phyloP scores from a whole-genome alignment of 2,797 vertebrate genomes.

The Poeciliopsis turneri region DNA sequence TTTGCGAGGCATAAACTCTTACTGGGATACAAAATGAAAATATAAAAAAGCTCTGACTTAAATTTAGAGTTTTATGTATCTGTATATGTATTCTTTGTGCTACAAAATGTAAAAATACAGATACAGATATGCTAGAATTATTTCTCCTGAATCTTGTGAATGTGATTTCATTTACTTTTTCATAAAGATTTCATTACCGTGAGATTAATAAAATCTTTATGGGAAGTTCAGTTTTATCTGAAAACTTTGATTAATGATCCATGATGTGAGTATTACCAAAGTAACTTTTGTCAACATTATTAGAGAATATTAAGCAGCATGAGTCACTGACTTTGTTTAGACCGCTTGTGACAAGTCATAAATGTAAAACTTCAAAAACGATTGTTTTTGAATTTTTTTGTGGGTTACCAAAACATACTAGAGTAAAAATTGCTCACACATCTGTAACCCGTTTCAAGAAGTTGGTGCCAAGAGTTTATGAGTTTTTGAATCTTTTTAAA shows the following conservation, averaged over 20 bases:
- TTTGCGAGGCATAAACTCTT: background rate
- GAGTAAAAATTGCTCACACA: background rate
- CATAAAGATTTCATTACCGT: background rate
- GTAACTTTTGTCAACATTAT: background rate
- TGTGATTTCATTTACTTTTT: background rate
- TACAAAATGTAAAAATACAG: no score
- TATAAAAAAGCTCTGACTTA: background rate
- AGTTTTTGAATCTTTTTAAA: background rate
- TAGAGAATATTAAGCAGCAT: background rate
- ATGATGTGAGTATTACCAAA: background rate
- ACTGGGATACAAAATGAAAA: background rate
- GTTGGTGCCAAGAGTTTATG: background rate
- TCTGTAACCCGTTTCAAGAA: constrained; percentile 15
- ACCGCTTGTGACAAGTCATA: background rate
- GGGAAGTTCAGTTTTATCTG: background rate
- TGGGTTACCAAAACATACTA: background rate
- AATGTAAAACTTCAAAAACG: background rate
- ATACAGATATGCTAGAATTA: background rate
- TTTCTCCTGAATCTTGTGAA: background rate
- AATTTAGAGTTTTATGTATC: background rate
- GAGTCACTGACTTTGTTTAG: background rate
- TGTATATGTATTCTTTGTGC: no score
- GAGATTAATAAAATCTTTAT: background rate
- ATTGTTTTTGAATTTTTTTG: background rate
- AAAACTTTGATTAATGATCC: background rate